A percentile compares a stretch with the other conserved stretches of the same genome.
Conservation (phyloP, 2,888 invertebrate genomes). For the Eudemis profundana region DNA sequence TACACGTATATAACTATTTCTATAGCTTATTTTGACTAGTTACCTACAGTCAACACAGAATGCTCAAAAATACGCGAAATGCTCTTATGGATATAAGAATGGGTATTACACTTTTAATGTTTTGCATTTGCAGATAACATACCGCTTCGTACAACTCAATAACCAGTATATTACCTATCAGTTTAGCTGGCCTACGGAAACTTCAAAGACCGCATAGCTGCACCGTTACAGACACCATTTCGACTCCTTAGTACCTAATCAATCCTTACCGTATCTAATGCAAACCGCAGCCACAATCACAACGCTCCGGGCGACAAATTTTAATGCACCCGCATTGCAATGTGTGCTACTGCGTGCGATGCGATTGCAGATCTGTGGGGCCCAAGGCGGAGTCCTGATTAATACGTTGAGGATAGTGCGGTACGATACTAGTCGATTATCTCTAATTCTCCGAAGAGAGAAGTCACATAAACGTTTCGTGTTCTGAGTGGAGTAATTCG, state of each 20-base stretch:
- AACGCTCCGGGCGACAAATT: constrained; percentile 41
- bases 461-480: too few relatives aligned
- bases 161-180: not conserved
- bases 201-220: not conserved
- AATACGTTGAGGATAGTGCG: constrained; percentile 36
- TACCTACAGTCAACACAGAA: too few relatives aligned
- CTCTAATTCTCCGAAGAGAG: too few relatives aligned
- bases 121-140: too few relatives aligned
- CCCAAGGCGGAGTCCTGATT: constrained; percentile 41
- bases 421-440: constrained; percentile 7
- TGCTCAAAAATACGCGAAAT: too few relatives aligned
- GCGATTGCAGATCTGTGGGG: constrained; percentile 48
- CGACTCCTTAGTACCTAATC: constrained; percentile 39
- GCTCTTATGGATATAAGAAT: too few relatives aligned
- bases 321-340: constrained; percentile 48
- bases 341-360: constrained; percentile 48
- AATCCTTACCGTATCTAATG: constrained; percentile 38
- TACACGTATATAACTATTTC: too few relatives aligned
- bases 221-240: constrained; percentile 22
- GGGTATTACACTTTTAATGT: too few relatives aligned
- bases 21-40: too few relatives aligned
- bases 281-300: constrained; percentile 30
- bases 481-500: too few relatives aligned
- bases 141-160: too few relatives aligned
- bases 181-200: not conserved